Conservation (phyloP, 2,113 vertebrate species). For the Rhabdornis inornatus region DNA sequence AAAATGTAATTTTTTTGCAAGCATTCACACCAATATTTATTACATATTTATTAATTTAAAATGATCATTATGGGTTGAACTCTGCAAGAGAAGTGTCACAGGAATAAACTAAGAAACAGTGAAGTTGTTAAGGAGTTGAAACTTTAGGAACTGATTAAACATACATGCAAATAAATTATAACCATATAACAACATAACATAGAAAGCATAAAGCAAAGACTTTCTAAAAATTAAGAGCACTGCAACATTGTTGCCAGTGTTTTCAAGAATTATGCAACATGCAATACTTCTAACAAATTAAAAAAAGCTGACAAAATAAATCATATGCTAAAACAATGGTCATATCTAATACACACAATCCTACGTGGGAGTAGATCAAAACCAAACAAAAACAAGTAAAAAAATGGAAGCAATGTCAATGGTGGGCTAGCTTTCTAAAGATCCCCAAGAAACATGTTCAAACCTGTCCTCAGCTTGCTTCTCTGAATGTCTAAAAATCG, state of each 20-base stretch:
- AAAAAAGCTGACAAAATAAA: background rate
- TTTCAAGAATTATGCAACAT: background rate
- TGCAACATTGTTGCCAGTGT: background rate
- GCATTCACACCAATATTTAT: background rate
- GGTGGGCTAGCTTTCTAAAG: background rate
- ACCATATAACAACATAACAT: accelerated
- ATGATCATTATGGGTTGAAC: background rate
- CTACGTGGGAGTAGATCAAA: background rate
- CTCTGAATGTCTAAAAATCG: background rate
- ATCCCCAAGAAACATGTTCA: background rate
- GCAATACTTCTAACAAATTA: background rate
- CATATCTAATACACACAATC: background rate
- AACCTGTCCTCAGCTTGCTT: background rate
- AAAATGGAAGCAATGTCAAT: background rate
- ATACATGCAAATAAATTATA: background rate
- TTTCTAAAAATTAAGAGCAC: background rate
- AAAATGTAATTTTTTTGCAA: background rate
- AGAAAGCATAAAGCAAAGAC: background rate
- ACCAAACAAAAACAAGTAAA: background rate
- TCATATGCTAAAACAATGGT: background rate
- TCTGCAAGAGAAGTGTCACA: background rate
- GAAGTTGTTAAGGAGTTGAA: background rate
- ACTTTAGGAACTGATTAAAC: background rate
- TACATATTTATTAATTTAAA: background rate
- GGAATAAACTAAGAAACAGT: background rate